These are phyloP conservation scores for Philopedon plagiatum DNA, from an alignment of 2,888 invertebrate genomes.

Conservation along the genomic window DNA sequence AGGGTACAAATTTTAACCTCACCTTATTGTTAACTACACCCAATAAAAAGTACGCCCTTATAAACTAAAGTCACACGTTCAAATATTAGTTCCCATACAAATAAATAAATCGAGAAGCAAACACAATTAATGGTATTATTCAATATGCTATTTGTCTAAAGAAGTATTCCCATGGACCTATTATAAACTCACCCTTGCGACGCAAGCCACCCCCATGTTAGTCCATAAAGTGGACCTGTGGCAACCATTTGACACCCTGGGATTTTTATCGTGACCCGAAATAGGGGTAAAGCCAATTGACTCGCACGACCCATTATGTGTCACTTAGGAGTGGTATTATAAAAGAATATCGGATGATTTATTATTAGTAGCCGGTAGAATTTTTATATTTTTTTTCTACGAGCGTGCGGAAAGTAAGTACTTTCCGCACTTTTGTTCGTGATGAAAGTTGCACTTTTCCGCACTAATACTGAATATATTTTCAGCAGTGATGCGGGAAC, in stretches of 20 bases:
- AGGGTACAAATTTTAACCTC: too few species aligned
- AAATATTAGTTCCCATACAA: slow-evolving; percentile 24
- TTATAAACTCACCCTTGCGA: slow-evolving; percentile 32
- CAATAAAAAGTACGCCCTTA: too few species aligned
- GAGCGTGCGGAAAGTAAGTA: too few species aligned
- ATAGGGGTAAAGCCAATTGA: slow-evolving; percentile 17
- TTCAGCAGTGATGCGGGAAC: too few species aligned
- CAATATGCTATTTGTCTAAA: slow-evolving; percentile 43
- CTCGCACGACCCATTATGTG: background rate
- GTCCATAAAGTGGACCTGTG: slow-evolving; percentile 26
- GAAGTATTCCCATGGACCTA: slow-evolving; percentile 39
- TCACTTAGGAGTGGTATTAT: background rate
- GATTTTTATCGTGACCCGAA: slow-evolving; percentile 29
- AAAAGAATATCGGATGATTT: background rate
- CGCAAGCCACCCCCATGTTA: slow-evolving; percentile 35
- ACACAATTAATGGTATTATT: slow-evolving; percentile 37
- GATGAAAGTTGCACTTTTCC: too few species aligned
- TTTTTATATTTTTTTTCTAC: too few species aligned
- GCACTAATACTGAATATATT: too few species aligned
- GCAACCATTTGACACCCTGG: slow-evolving; percentile 39
- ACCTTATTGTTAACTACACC: too few species aligned
- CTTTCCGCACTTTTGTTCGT: too few species aligned
- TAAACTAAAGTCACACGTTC: too few species aligned
- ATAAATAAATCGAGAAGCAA: slow-evolving; percentile 37
- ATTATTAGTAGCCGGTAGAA: too few species aligned